Percentiles rank a stretch among this genome's conserved stretches.
Evolutionary conservation across 2,888 invertebrate genomes (phyloP).

Genomic region (Amaurobius ferox): DNA sequence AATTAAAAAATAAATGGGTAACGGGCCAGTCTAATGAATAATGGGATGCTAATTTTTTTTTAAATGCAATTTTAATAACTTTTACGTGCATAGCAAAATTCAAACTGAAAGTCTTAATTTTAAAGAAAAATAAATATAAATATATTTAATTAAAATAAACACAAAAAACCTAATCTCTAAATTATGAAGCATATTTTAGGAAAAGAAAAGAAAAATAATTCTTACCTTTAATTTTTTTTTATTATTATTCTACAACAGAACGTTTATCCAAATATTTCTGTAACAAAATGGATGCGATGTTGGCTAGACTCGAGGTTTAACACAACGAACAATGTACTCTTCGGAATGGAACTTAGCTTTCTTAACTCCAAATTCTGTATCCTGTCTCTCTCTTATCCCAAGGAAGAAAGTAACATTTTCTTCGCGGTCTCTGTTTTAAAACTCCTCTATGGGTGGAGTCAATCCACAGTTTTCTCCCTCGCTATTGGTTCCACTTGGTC

Average conservation of each 20-base stretch:
- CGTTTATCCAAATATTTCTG: background rate
- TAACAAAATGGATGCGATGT: background rate
- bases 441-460: background rate
- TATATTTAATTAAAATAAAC: too few species aligned
- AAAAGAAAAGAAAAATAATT: too few species aligned
- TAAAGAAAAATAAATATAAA: too few species aligned
- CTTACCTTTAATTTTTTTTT: too few species aligned
- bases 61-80: too few species aligned
- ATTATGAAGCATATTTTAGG: too few species aligned
- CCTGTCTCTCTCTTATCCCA: background rate
- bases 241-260: background rate
- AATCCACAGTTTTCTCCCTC: background rate
- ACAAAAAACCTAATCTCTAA: too few species aligned
- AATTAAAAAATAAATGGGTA: too few species aligned
- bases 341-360: background rate
- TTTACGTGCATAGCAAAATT: too few species aligned
- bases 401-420: background rate
- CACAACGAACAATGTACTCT: background rate
- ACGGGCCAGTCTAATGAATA: too few species aligned
- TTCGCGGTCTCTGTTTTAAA: conserved; percentile 14
- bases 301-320: background rate
- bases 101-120: too few species aligned
- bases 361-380: background rate
- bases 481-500: conserved; percentile 19
- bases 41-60: too few species aligned